These are phyloP conservation scores for Oreochromis spilurus DNA, from an alignment of 2,113 vertebrate genomes.

Conservation along the genomic window DNA sequence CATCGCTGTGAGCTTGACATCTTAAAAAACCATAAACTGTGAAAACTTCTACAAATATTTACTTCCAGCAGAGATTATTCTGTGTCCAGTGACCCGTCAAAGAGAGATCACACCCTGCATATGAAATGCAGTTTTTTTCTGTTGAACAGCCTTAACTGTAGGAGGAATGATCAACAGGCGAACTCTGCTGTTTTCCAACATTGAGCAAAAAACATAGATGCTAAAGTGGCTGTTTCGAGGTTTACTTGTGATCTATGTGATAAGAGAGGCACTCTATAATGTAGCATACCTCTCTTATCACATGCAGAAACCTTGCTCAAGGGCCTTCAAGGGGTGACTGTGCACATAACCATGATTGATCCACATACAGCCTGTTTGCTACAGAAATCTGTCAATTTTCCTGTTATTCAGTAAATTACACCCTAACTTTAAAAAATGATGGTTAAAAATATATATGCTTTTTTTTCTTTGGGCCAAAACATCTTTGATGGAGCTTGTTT, in stretches of 20 bases:
- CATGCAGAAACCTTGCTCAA: neutral
- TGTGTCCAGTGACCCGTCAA: neutral
- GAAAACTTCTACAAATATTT: neutral
- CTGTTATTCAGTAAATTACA: neutral
- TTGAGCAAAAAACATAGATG: neutral
- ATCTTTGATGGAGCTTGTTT: neutral
- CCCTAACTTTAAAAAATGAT: neutral
- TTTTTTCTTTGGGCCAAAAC: neutral
- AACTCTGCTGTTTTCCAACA: neutral
- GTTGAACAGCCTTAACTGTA: neutral
- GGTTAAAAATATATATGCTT: neutral
- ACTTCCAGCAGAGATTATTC: neutral
- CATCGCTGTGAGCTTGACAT: neutral
- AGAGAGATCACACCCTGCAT: neutral
- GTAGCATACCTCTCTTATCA: neutral
- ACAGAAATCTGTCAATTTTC: neutral
- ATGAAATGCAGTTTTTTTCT: neutral
- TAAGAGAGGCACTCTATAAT: neutral
- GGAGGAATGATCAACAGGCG: neutral
- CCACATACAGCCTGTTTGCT: neutral
- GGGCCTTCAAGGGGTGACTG: neutral
- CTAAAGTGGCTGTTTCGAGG: neutral
- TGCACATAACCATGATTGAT: neutral
- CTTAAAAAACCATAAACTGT: neutral
- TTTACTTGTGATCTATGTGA: neutral